Conservation (phyloP, 2,797 vertebrate genomes). For the Erithacus rubecula region DNA sequence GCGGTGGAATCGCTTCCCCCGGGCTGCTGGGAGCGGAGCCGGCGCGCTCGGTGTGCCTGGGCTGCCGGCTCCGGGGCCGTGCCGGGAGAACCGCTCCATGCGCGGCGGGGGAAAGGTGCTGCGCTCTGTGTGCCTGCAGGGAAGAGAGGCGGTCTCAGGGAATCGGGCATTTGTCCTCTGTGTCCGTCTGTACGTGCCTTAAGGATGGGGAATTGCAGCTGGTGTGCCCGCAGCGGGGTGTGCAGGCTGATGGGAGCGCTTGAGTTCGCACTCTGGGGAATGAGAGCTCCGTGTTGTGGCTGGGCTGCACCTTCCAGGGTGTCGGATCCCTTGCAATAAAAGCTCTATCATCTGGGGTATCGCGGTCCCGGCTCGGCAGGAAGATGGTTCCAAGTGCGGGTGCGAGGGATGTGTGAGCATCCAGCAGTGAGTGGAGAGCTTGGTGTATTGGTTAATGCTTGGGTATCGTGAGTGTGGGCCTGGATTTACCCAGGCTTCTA, state of each 20-base stretch:
- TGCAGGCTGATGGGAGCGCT: background rate
- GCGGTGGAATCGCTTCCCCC: background rate
- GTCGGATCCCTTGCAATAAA: background rate
- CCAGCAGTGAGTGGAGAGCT: background rate
- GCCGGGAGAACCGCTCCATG: background rate
- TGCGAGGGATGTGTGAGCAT: background rate
- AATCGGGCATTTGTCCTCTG: background rate
- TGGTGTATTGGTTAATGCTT: background rate
- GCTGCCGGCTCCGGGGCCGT: background rate
- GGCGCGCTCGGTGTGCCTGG: background rate
- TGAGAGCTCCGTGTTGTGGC: background rate
- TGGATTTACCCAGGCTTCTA: background rate
- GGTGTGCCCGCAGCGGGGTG: background rate
- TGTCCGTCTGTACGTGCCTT: fast-evolving
- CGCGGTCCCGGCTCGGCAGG: background rate
- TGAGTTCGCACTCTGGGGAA: background rate
- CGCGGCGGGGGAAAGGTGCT: background rate
- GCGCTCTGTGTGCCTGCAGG: background rate
- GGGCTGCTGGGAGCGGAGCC: background rate
- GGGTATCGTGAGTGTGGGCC: background rate
- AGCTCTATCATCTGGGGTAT: background rate
- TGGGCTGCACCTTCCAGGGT: background rate
- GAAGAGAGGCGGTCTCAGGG: too few relatives aligned
- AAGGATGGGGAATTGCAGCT: background rate
- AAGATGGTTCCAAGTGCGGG: background rate